Evolutionary conservation across 2,797 vertebrate species (phyloP).

Genomic region (Coluber constrictor): DNA sequence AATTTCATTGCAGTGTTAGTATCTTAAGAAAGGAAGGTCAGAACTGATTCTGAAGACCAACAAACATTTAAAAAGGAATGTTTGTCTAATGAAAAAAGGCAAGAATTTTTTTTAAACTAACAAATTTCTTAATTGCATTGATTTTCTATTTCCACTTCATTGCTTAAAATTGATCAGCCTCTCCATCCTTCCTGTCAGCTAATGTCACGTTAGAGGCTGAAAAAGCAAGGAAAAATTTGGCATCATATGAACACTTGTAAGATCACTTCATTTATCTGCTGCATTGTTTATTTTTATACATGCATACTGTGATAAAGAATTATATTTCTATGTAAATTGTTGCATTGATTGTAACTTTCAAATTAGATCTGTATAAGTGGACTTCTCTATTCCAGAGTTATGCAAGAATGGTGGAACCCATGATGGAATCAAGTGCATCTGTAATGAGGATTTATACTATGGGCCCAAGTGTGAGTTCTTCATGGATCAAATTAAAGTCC

Average conservation of each 20-base stretch:
- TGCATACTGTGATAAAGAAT: neutral
- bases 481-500: fast-evolving
- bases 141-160: neutral
- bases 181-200: neutral
- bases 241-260: neutral
- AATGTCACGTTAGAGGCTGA: neutral
- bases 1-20: too few relatives aligned
- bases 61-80: too few relatives aligned
- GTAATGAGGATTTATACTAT: neutral
- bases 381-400: neutral
- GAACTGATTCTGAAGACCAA: too few relatives aligned
- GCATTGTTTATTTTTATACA: neutral
- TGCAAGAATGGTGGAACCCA: neutral
- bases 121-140: neutral
- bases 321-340: neutral
- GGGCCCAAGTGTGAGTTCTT: neutral
- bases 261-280: neutral
- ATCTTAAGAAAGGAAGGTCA: too few relatives aligned
- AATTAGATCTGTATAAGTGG: neutral
- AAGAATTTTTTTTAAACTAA: neutral
- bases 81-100: too few relatives aligned
- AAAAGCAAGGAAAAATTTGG: neutral
- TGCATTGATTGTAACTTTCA: neutral
- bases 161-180: neutral
- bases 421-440: neutral